A percentile compares a stretch with the other conserved stretches of the same genome.
These are phyloP conservation scores for Ophioninae sp. DNA, from an alignment of 2,888 invertebrate genomes.

Conservation along the genomic window DNA sequence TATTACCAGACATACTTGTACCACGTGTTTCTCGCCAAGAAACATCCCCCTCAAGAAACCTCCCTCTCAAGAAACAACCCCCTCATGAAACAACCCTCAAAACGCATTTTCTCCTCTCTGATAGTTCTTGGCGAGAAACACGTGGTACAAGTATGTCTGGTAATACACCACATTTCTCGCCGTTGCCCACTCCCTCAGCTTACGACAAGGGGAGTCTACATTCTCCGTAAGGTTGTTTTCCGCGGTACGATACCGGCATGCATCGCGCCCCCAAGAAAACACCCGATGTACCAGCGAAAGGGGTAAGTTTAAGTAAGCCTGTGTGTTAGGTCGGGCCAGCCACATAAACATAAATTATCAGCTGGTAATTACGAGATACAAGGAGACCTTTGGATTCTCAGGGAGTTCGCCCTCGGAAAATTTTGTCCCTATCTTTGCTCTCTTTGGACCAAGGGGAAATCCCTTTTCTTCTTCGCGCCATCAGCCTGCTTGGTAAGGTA, in stretches of 20 bases:
- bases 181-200: conserved; percentile 29
- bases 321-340: conserved; percentile 59
- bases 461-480: conserved; percentile 65
- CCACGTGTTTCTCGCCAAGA: conserved; percentile 59
- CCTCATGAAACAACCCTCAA: conserved; percentile 61
- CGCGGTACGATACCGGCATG: conserved; percentile 56
- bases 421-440: conserved; percentile 49
- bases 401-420: conserved; percentile 23
- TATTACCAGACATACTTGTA: conserved; percentile 80
- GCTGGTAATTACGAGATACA: conserved; percentile 81
- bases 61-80: too few species aligned
- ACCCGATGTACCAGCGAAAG: conserved; percentile 70
- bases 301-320: conserved; percentile 74
- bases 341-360: conserved; percentile 81
- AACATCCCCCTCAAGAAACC: too few species aligned
- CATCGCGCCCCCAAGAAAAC: conserved; percentile 56
- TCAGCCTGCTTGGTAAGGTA: conserved; percentile 32
- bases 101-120: conserved; percentile 54
- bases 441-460: conserved; percentile 58
- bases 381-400: conserved; percentile 65
- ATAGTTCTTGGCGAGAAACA: conserved; percentile 56
- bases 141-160: conserved; percentile 77
- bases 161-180: conserved; percentile 76
- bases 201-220: not conserved
- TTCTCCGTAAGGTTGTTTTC: conserved; percentile 15